Evolutionary conservation across 2,888 invertebrate species (phyloP), one percentile per base, ranked within the genome.

Genomic region (Alloscopus bannaensis): DNA sequence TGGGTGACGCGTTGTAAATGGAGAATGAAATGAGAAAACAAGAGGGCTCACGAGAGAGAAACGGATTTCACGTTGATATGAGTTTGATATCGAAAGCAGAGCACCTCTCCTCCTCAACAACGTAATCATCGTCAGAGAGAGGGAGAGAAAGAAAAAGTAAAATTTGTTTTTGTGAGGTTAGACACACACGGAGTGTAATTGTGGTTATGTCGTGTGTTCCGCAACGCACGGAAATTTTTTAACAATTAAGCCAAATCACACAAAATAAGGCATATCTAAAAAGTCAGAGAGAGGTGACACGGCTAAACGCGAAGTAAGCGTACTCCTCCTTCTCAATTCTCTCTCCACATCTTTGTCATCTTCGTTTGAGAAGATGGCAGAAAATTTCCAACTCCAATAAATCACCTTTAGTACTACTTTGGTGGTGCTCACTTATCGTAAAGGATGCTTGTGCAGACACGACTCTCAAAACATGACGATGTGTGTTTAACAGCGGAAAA

Each of bases 201-300:
- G n/a, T n/a, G n/a, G n/a, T n/a, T n/a, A 20, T 73, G 66, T 68
- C 75, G 75, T 75, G 75, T 66, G 75, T 75, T 75, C 75, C 68
- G 68, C 75, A 59, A 62, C 3, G 28, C 2, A 64, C 29, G 36
- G 40, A 73, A 73, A 65, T 65, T 57, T 65, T 65, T 65, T 65
- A 73, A 73, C 65, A 73, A 73, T 73, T 73, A 73, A 28, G 24
- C 42, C 2, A 47, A 47, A n/a, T 36, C 13, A n/a, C 11, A 47
- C 11, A n/a, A 47, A 29, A 65, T 65, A 47, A 65, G 47, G 29
- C 62, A 62, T 24, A 47, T 22, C 52, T 52, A 52, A 52, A 52
- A 22, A 20, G 24, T 11, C 3, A 26, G 57, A 57, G 26, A 57
- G 26, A 26, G n/a, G 20, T 57, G 8, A 11, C 18, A 8, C n/a